A percentile compares a stretch with the other conserved stretches of the same genome.
Conservation (phyloP, 2,888 invertebrate species). For the Labia minor region DNA sequence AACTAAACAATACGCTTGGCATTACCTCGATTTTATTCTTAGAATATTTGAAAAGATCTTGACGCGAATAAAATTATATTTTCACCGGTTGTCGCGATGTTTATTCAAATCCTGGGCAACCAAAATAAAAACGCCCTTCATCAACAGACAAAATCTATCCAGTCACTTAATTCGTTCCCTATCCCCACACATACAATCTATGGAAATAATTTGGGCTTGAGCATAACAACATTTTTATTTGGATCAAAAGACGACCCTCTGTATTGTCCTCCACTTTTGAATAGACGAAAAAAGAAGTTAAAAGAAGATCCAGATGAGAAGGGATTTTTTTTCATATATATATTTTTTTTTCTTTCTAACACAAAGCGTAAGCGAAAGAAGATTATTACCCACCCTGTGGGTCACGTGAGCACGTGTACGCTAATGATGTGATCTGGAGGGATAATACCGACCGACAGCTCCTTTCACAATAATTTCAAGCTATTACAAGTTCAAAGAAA, state of each 20-base stretch:
- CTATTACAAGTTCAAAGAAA: conserved; percentile 13
- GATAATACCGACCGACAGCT: not conserved
- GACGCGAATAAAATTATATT: no score
- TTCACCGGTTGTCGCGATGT: not conserved
- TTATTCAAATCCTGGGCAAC: not conserved
- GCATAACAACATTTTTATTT: conserved; percentile 13
- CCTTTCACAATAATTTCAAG: conserved; percentile 13
- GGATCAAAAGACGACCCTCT: not conserved
- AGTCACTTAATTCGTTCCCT: conserved; percentile 3
- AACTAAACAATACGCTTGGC: no score
- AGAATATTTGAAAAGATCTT: no score
- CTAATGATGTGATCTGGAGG: not conserved
- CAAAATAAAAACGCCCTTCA: not conserved
- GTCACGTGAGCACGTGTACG: conserved; percentile 13
- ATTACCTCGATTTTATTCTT: no score
- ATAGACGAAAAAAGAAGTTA: not conserved
- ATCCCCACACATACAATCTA: not conserved
- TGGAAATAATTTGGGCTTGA: not conserved
- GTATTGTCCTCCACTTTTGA: not conserved
- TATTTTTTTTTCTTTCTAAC: not conserved
- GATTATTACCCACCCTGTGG: conserved; percentile 13
- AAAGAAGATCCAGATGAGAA: not conserved
- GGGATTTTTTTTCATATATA: not conserved
- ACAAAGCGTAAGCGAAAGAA: not conserved
- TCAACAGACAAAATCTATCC: not conserved